Evolutionary conservation across 2,113 vertebrate genomes (phyloP).

Genomic region (Notothenia coriiceps): DNA sequence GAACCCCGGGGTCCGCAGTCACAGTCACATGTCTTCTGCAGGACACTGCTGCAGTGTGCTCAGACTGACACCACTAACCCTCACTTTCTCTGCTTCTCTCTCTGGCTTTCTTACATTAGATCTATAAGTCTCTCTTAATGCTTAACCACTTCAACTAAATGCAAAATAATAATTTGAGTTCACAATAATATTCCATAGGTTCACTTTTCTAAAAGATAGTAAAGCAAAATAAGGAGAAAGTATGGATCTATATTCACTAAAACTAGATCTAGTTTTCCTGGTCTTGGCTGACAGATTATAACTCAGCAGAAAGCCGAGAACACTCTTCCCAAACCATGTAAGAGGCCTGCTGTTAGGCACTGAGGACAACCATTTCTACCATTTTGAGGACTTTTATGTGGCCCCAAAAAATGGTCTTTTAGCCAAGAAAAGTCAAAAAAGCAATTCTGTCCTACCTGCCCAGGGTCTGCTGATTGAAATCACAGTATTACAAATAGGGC

Average conservation of each 20-base stretch:
- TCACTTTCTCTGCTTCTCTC: conserved; percentile 7
- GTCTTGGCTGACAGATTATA: background rate
- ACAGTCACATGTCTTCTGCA: conserved; percentile 57
- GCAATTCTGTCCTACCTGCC: conserved; percentile 48
- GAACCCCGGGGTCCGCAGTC: conserved; percentile 60
- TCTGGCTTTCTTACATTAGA: background rate
- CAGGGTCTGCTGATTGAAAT: conserved; percentile 49
- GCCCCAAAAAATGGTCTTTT: conserved; percentile 28
- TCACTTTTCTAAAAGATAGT: background rate
- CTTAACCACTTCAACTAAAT: background rate
- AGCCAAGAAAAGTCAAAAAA: conserved; percentile 29
- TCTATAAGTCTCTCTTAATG: background rate
- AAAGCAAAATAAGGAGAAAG: background rate
- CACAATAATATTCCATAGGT: no score
- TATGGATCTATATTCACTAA: background rate
- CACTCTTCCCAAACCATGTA: background rate
- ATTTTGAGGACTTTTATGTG: conserved; percentile 32
- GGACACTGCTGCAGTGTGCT: conserved; percentile 25
- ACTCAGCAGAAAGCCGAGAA: background rate
- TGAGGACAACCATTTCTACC: conserved; percentile 7
- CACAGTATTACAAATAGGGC: conserved; percentile 29
- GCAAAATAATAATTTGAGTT: background rate
- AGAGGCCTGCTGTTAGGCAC: background rate
- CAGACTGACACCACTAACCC: conserved; percentile 29
- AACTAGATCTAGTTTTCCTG: background rate